A percentile compares a stretch with the other conserved stretches of the same genome.
These are phyloP conservation scores for Listrodromus nycthemerus DNA, from an alignment of 2,888 invertebrate species.

Conservation along the genomic window DNA sequence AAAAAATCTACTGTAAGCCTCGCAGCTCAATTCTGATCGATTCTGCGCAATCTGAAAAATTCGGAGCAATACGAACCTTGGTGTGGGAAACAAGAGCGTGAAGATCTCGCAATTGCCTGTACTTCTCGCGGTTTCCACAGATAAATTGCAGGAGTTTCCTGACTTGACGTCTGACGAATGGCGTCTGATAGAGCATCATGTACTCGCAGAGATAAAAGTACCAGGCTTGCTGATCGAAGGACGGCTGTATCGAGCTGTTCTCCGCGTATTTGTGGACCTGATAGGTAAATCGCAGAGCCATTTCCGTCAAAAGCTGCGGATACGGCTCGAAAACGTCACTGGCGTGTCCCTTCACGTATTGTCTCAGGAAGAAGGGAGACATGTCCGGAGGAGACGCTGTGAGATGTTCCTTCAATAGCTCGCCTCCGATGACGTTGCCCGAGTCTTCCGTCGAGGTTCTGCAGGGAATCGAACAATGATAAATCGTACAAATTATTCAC, in stretches of 20 bases:
- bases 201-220: slow-evolving; percentile 95
- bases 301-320: slow-evolving; percentile 97
- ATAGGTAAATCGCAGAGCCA: slow-evolving; percentile 96
- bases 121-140: slow-evolving; percentile 98
- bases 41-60: not conserved
- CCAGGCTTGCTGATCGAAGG: slow-evolving; percentile 87
- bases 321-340: slow-evolving; percentile 97
- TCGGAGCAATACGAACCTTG: slow-evolving; percentile 85
- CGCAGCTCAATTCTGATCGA: not conserved
- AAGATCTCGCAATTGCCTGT: slow-evolving; percentile 96
- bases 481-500: not conserved
- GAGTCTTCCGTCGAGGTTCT: slow-evolving; percentile 82
- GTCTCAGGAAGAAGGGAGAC: slow-evolving; percentile 97
- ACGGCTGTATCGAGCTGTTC: slow-evolving; percentile 76
- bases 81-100: slow-evolving; percentile 97
- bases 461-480: slow-evolving; percentile 24
- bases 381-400: slow-evolving; percentile 95
- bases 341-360: slow-evolving; percentile 96
- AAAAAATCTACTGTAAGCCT: slow-evolving; percentile 75
- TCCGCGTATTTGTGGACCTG: slow-evolving; percentile 93
- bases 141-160: slow-evolving; percentile 96
- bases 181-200: slow-evolving; percentile 98
- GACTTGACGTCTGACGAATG: slow-evolving; percentile 94
- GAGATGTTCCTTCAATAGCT: slow-evolving; percentile 92
- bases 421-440: slow-evolving; percentile 87